phyloP scores from a whole-genome alignment of 1,140 invertebrate genomes.

The Pachyrhynchus sulphureomaculatus region DNA sequence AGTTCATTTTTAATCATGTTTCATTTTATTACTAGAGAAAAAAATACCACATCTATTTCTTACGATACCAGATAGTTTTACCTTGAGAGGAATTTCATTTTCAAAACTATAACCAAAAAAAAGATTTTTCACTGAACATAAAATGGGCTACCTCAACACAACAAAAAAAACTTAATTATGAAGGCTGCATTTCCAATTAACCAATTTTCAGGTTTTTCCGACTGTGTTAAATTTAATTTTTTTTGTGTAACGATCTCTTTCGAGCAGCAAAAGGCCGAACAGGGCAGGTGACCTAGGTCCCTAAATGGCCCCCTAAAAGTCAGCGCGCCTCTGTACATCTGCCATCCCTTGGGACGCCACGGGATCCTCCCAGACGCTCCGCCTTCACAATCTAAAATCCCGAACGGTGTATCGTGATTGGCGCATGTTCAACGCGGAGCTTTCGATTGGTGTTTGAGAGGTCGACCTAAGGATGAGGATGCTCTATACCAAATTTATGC shows the following conservation, averaged over 20 bases:
- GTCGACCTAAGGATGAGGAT: constrained; percentile 28
- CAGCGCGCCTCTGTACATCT: constrained; percentile 33
- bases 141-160: neutral
- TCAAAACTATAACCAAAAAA: too few species aligned
- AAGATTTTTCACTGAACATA: too few species aligned
- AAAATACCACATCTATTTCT: too few species aligned
- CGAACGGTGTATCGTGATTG: constrained; percentile 3
- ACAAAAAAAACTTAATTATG: constrained; percentile 1
- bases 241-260: constrained; percentile 16
- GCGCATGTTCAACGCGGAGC: neutral
- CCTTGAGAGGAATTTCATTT: too few species aligned
- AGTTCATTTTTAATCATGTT: too few species aligned
- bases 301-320: constrained; percentile 26
- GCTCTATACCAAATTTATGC: constrained; percentile 33
- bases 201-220: too few species aligned
- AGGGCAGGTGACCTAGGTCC: constrained; percentile 21
- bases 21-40: too few species aligned
- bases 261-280: constrained; percentile 21
- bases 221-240: neutral
- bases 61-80: too few species aligned
- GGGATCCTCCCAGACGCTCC: constrained; percentile 27
- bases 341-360: constrained; percentile 24
- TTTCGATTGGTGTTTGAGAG: constrained; percentile 18
- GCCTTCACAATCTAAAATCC: constrained; percentile 5
- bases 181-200: neutral